A percentile compares a stretch with the other conserved stretches of the same genome.
Conservation (phyloP, 2,113 vertebrate species). For the Murina feae region DNA sequence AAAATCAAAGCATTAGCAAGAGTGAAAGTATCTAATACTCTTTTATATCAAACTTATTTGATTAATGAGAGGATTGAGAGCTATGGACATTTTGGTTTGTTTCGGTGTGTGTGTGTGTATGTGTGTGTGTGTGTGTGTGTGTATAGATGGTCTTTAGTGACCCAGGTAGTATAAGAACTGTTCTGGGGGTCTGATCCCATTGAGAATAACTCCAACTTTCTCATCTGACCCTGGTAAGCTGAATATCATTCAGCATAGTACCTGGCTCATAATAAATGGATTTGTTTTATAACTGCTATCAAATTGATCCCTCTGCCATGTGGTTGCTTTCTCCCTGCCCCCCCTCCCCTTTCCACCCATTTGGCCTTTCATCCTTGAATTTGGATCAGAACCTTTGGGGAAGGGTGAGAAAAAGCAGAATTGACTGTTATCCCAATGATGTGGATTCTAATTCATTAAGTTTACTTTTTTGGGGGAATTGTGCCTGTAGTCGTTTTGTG, state of each 20-base stretch:
- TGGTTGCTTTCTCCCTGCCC: background rate
- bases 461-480: background rate
- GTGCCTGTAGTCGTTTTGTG: conserved; percentile 24
- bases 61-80: background rate
- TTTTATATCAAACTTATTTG: background rate
- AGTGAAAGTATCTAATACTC: background rate
- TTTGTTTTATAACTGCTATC: conserved; percentile 9
- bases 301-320: background rate
- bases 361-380: conserved; percentile 22
- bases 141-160: background rate
- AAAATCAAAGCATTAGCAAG: background rate
- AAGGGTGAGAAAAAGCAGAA: background rate
- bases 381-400: conserved; percentile 45
- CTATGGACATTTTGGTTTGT: background rate
- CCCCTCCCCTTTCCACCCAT: background rate
- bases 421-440: conserved; percentile 28
- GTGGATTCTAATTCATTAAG: conserved; percentile 50
- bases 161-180: background rate
- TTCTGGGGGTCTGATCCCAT: background rate
- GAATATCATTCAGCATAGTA: background rate
- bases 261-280: background rate
- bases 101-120: background rate
- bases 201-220: background rate
- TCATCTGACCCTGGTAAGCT: background rate
- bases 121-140: background rate